Evolutionary conservation across 2,113 vertebrate genomes (phyloP).

Genomic region (Pomatostomus ruficeps): DNA sequence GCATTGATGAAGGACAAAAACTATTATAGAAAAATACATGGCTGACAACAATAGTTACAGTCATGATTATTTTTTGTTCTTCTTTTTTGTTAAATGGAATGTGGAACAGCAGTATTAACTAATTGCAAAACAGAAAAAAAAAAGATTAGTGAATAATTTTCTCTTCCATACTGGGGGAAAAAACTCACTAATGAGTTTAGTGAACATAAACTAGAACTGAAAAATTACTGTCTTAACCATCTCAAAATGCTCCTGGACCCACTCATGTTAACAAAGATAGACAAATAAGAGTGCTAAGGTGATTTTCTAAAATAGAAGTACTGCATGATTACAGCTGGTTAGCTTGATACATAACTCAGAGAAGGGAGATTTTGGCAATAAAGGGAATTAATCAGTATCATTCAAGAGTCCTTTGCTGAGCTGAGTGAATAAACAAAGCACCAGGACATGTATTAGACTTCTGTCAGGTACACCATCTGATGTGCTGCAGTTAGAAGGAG

Average conservation of each 20-base stretch:
- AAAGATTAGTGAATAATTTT: background rate
- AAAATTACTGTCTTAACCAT: background rate
- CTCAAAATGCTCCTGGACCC: background rate
- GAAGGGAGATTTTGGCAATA: background rate
- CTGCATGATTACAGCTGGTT: background rate
- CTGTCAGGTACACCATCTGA: background rate
- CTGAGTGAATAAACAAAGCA: background rate
- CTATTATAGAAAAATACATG: background rate
- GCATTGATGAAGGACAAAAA: background rate
- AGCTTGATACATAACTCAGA: background rate
- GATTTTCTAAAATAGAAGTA: background rate
- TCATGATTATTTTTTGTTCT: background rate
- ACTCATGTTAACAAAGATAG: accelerated
- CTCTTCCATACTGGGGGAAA: background rate
- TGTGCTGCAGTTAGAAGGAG: background rate
- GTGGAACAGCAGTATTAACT: background rate
- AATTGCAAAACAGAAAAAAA: background rate
- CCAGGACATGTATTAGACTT: background rate
- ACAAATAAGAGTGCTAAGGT: background rate
- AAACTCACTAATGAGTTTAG: background rate
- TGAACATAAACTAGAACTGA: background rate
- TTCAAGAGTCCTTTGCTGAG: background rate
- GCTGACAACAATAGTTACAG: background rate
- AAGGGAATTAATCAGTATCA: background rate
- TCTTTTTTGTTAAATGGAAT: background rate